Percentiles rank a stretch among this genome's conserved stretches.
Conservation (phyloP, 2,888 invertebrate species). For the Lumbricus terrestris region DNA sequence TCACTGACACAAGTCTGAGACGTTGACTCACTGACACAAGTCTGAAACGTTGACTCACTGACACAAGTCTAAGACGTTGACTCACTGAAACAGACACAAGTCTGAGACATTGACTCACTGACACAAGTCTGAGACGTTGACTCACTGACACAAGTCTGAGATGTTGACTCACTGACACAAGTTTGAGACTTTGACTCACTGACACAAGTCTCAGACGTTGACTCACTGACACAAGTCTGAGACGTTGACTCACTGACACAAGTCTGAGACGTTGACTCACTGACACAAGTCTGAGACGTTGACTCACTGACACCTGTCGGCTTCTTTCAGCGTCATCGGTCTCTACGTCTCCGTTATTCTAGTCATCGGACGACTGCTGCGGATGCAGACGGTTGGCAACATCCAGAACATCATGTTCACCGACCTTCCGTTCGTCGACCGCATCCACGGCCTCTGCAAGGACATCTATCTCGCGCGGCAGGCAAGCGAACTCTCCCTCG, state of each 20-base stretch:
- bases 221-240: not conserved
- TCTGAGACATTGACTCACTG: not conserved
- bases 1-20: conserved; percentile 3
- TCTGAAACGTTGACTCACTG: not conserved
- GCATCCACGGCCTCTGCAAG: conserved; percentile 63
- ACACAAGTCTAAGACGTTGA: not conserved
- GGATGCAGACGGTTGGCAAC: conserved; percentile 83
- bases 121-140: not conserved
- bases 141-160: not conserved
- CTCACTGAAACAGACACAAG: not conserved
- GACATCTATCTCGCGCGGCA: conserved; percentile 79
- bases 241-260: not conserved
- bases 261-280: not conserved
- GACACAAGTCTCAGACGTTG: not conserved
- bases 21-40: not conserved
- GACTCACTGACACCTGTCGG: not conserved
- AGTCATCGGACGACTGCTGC: conserved; percentile 83
- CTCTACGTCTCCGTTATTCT: conserved; percentile 93
- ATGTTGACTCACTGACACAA: not conserved
- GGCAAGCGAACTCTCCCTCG: conserved; percentile 83
- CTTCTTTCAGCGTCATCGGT: conserved; percentile 80
- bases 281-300: too few relatives aligned
- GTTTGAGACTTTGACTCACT: not conserved
- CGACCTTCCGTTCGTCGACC: conserved; percentile 66
- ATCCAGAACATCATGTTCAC: conserved; percentile 73